A percentile compares a stretch with the other conserved stretches of the same genome.
phyloP scores from a whole-genome alignment of 2,113 vertebrate species.

The Ascaphus truei region DNA sequence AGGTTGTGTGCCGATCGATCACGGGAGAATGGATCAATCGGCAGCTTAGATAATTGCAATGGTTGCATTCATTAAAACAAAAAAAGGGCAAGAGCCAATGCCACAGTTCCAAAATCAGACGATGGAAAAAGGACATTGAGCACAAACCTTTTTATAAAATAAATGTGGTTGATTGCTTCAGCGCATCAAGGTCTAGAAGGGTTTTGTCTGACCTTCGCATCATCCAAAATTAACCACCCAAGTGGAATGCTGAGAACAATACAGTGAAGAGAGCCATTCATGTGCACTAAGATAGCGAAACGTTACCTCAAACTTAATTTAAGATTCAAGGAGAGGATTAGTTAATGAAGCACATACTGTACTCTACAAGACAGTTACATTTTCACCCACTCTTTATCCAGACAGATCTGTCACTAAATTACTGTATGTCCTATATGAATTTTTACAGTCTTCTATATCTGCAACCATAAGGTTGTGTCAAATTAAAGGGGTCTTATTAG shows the following conservation, averaged over 20 bases:
- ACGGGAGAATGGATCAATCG: too few species aligned
- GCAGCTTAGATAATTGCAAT: too few species aligned
- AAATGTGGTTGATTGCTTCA: not conserved
- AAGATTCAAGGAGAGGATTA: not conserved
- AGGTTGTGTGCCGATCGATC: too few species aligned
- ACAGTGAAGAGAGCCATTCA: not conserved
- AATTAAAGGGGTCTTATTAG: too few species aligned
- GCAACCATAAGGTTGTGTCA: too few species aligned
- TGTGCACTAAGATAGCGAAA: not conserved
- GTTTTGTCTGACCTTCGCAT: not conserved
- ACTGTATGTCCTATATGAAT: not conserved
- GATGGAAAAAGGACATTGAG: too few species aligned
- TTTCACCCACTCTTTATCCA: not conserved
- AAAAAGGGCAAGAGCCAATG: too few species aligned
- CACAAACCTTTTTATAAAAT: too few species aligned
- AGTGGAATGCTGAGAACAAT: not conserved
- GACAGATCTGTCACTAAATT: not conserved
- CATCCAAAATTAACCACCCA: not conserved
- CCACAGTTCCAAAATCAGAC: too few species aligned
- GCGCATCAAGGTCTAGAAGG: not conserved
- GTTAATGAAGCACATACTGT: not conserved
- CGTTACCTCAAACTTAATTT: constrained; percentile 2
- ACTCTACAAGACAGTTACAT: not conserved
- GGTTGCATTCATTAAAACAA: too few species aligned
- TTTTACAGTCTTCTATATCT: too few species aligned